Percentiles rank a stretch among this genome's conserved stretches.
Conservation (phyloP, 2,797 vertebrate species). For the Xyrichtys novacula region DNA sequence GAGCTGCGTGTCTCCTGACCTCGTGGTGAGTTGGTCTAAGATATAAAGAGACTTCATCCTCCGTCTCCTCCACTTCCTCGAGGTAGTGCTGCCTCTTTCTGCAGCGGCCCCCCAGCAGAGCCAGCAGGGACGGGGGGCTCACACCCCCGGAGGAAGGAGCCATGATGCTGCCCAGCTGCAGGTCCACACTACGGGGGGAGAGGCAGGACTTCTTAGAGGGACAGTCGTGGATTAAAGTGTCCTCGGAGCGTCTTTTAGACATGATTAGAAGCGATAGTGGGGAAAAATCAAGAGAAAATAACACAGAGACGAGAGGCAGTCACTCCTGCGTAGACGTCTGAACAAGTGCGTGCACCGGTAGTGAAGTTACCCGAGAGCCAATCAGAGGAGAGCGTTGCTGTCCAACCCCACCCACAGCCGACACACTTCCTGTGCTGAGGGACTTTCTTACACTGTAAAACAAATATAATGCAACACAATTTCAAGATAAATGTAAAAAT, state of each 20-base stretch:
- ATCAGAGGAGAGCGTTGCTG: slow-evolving; percentile 24
- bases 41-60: neutral
- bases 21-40: slow-evolving; percentile 13
- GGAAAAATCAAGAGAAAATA: too few relatives aligned
- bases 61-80: slow-evolving; percentile 26
- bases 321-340: neutral
- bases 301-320: too few relatives aligned
- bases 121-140: slow-evolving; percentile 49
- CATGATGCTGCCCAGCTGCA: slow-evolving; percentile 48
- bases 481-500: too few relatives aligned
- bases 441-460: too few relatives aligned
- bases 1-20: neutral
- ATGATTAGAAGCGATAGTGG: slow-evolving; percentile 51
- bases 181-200: slow-evolving; percentile 34
- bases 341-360: slow-evolving; percentile 32
- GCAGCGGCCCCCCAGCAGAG: slow-evolving; percentile 58
- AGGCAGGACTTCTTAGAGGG: slow-evolving; percentile 64
- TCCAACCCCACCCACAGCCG: slow-evolving; percentile 20
- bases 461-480: too few relatives aligned
- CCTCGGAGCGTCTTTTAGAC: slow-evolving; percentile 82
- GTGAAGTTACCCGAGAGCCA: slow-evolving; percentile 35
- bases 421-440: slow-evolving; percentile 18
- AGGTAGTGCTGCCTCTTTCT: slow-evolving; percentile 73
- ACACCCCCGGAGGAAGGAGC: slow-evolving; percentile 30
- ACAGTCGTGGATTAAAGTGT: slow-evolving; percentile 36